Evolutionary conservation across 2,113 vertebrate species (phyloP).

Genomic region (Peromyscus californicus): DNA sequence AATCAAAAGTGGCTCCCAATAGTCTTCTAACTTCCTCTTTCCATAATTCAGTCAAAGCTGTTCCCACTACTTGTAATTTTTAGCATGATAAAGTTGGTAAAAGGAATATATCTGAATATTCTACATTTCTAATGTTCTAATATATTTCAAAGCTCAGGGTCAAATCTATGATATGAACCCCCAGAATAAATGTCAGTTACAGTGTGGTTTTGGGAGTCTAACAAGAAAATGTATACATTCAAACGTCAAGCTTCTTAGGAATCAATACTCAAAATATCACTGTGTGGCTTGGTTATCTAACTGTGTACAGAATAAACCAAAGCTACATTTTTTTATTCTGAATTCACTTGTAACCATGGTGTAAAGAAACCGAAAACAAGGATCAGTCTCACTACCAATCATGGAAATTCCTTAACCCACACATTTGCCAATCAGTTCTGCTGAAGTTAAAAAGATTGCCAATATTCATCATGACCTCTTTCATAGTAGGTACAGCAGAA

Average conservation of each 20-base stretch:
- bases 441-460: neutral
- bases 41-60: neutral
- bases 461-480: neutral
- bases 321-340: neutral
- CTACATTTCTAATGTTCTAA: neutral
- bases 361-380: conserved; percentile 8
- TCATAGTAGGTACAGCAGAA: neutral
- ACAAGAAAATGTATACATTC: neutral
- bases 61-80: conserved; percentile 37
- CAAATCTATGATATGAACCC: conserved; percentile 19
- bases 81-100: conserved; percentile 16
- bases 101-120: conserved; percentile 22
- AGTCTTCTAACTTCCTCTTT: neutral
- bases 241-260: neutral
- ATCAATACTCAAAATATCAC: conserved; percentile 26
- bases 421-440: neutral
- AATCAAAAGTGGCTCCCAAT: neutral
- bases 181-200: conserved; percentile 35
- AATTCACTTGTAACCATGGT: neutral
- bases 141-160: neutral
- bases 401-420: neutral
- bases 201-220: neutral
- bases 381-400: neutral
- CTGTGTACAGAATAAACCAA: conserved; percentile 31
- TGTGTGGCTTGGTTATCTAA: neutral